phyloP scores from a whole-genome alignment of 2,888 invertebrate genomes.

The Nasonia oneida region DNA sequence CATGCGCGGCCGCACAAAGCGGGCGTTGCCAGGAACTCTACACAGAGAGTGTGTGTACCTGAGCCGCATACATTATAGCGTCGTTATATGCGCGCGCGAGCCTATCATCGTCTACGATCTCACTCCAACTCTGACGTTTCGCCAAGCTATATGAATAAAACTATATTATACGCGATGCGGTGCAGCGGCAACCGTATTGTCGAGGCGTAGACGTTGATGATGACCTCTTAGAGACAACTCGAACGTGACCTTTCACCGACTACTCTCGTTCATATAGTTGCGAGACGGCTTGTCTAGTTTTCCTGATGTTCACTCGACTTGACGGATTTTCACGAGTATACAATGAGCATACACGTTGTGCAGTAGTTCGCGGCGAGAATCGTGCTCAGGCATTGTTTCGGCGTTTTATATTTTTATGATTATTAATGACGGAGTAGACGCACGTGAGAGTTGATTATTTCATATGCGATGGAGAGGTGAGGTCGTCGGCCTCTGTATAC shows the following conservation, averaged over 20 bases:
- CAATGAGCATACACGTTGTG: neutral
- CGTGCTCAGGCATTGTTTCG: constrained; percentile 28
- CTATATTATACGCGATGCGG: neutral
- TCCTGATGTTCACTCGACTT: neutral
- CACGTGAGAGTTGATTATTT: constrained; percentile 4
- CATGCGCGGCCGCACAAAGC: constrained; percentile 63
- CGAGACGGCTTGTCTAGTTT: neutral
- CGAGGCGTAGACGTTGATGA: constrained; percentile 53
- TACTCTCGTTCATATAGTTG: neutral
- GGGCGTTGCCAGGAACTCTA: constrained; percentile 67
- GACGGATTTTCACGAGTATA: neutral
- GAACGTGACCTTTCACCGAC: constrained; percentile 45
- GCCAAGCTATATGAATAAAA: neutral
- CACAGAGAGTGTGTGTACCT: constrained; percentile 61
- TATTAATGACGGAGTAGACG: constrained; percentile 21
- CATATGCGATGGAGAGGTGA: neutral
- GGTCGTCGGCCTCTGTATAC: neutral
- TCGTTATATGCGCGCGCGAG: constrained; percentile 53
- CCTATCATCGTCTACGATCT: constrained; percentile 70
- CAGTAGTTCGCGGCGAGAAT: neutral
- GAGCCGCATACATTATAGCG: constrained; percentile 71
- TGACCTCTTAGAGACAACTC: constrained; percentile 57
- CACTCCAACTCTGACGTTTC: neutral
- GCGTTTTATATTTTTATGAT: constrained; percentile 10
- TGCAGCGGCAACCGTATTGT: neutral